Percentiles rank a stretch among this genome's conserved stretches.
These are phyloP conservation scores for Gallinago nigripennis DNA, from an alignment of 2,797 vertebrate genomes.

Conservation along the genomic window DNA sequence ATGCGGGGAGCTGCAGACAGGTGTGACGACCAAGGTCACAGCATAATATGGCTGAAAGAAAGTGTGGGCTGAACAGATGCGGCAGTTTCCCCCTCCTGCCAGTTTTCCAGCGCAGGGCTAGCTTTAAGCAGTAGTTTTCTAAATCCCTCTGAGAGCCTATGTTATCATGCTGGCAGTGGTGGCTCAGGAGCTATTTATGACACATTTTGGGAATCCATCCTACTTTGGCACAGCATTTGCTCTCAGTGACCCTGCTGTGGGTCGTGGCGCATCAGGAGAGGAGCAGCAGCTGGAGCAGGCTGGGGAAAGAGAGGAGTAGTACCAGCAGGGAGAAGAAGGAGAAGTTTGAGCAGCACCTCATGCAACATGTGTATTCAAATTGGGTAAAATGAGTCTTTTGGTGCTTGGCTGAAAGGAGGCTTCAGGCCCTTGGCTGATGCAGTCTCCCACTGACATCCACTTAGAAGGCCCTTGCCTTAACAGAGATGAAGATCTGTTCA, in stretches of 20 bases:
- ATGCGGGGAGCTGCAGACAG: not conserved
- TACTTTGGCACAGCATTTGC: not conserved
- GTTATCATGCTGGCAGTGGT: not conserved
- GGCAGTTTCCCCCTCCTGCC: not conserved
- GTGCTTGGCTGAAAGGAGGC: not conserved
- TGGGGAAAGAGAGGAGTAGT: not conserved
- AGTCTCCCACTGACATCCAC: not conserved
- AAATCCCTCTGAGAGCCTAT: not conserved
- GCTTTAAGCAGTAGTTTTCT: constrained; percentile 15
- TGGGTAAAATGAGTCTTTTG: not conserved
- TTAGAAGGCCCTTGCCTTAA: rapidly evolving
- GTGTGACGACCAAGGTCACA: not conserved
- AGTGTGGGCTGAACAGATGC: not conserved
- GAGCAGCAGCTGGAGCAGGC: not conserved
- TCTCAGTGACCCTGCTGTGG: not conserved
- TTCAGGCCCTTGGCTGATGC: not conserved
- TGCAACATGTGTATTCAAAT: not conserved
- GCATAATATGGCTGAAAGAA: not conserved
- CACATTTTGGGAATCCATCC: not conserved
- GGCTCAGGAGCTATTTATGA: constrained; percentile 16
- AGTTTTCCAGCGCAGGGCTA: not conserved
- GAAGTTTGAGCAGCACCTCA: not conserved
- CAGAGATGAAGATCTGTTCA: not conserved
- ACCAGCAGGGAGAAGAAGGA: not conserved
- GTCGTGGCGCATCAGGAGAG: not conserved